Evolutionary conservation across 2,797 vertebrate genomes (phyloP), one percentile per base, ranked within the genome.

Genomic region (Betta splendens): DNA sequence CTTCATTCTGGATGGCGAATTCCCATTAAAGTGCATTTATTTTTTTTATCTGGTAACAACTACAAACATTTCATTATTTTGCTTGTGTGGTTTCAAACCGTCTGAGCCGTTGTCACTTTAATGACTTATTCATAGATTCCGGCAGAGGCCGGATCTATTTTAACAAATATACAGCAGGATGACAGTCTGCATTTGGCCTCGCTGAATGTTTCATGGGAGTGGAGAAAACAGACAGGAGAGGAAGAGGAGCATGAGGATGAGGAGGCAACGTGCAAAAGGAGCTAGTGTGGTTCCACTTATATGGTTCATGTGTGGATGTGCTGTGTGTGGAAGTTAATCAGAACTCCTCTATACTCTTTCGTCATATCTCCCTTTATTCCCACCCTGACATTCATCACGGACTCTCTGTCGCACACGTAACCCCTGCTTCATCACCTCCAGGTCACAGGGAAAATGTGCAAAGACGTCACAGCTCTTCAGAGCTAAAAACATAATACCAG

Each of bases 41-140:
- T 51, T 35, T 7, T 28, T 31, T 31, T 31, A 3, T 10, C 9
- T 3, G 9, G 2, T 46, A 33, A 37, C 22, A 5, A 9, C 5
- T 7, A 56, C 1, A 38, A 51, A 40, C 15, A 35, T 49, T 57
- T 69, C 9, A 63, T 64, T 64, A 59, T 74, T 71, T 47, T 53
- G 52, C 64, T 53, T 69, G 9, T 48, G 20, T 32, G 48, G 36
- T 51, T 64, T 76, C 38, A 61, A 48, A 58, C 44, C 15, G 63
- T 38, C 43, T 43, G 20, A 47, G 60, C 67, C 64, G 56, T 11
- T 79, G 59, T 58, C 4, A 9, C 51, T 55, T 62, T 70, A 76
- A 84, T 85, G 75, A 73, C 52, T 84, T 81, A 80, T 81, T 85
- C 74, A 84, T 77, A 63, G 74, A 56, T 46, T 29, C 69, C 52